Conservation (phyloP, 1,140 invertebrate species). For the Calliphora vicina region DNA sequence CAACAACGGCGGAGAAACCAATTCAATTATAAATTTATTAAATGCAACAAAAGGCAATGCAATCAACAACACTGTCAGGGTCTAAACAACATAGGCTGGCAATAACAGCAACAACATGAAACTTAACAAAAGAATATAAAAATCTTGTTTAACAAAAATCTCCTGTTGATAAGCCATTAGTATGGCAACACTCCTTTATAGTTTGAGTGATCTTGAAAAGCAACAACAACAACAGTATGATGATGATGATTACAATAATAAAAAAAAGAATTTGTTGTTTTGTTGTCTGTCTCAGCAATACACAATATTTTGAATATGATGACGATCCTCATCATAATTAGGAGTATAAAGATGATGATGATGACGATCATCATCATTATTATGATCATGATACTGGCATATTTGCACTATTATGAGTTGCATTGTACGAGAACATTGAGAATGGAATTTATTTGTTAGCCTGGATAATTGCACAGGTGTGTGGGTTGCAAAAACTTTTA, state of each 20-base stretch:
- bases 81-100: neutral
- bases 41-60: neutral
- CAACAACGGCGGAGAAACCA: neutral
- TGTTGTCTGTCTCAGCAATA: neutral
- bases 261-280: neutral
- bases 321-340: constrained; percentile 14
- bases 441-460: constrained; percentile 25
- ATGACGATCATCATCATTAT: constrained; percentile 3
- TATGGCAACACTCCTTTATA: constrained; percentile 29
- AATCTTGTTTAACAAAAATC: constrained; percentile 21
- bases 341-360: neutral
- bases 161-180: constrained; percentile 30
- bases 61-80: constrained; percentile 29
- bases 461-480: constrained; percentile 27
- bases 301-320: neutral
- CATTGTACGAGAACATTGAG: no score
- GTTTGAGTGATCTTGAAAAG: constrained; percentile 17
- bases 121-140: neutral
- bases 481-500: constrained; percentile 24
- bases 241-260: neutral
- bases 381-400: neutral
- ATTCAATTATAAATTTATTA: constrained; percentile 31
- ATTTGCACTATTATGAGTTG: no score
- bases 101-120: constrained; percentile 29
- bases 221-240: neutral